Conservation (phyloP, 2,113 vertebrate genomes). For the Ammodytes marinus region DNA sequence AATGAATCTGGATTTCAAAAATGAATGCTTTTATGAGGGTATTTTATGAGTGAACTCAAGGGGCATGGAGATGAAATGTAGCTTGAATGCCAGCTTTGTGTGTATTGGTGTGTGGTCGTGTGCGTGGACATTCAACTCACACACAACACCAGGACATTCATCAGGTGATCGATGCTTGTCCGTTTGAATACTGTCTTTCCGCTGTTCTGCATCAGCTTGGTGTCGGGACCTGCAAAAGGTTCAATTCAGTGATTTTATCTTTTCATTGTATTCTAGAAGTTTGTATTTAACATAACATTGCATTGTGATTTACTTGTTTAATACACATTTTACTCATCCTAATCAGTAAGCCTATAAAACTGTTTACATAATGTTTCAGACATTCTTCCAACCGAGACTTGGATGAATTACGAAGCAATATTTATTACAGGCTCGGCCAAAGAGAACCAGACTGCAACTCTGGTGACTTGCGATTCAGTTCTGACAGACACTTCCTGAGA, state of each 20-base stretch:
- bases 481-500: too few species aligned
- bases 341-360: not conserved
- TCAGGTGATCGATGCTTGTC: constrained; percentile 91
- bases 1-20: not conserved
- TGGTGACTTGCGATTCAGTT: too few species aligned
- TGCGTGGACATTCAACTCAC: constrained; percentile 76
- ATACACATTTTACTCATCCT: not conserved
- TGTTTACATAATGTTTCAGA: too few species aligned
- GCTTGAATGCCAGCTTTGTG: too few species aligned
- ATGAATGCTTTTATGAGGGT: not conserved
- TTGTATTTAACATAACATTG: not conserved
- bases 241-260: not conserved
- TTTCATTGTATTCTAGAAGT: not conserved
- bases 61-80: too few species aligned
- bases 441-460: too few species aligned
- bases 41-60: too few species aligned
- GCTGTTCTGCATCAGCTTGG: constrained; percentile 97
- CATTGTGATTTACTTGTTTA: not conserved
- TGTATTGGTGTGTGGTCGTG: not conserved
- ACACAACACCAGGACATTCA: constrained; percentile 93
- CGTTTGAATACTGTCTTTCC: constrained; percentile 92
- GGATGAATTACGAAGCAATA: too few species aligned
- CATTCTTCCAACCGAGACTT: too few species aligned
- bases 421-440: too few species aligned
- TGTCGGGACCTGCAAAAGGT: constrained; percentile 87